Evolutionary conservation across 2,797 vertebrate species (phyloP).

Genomic region (Nyctibius grandis): DNA sequence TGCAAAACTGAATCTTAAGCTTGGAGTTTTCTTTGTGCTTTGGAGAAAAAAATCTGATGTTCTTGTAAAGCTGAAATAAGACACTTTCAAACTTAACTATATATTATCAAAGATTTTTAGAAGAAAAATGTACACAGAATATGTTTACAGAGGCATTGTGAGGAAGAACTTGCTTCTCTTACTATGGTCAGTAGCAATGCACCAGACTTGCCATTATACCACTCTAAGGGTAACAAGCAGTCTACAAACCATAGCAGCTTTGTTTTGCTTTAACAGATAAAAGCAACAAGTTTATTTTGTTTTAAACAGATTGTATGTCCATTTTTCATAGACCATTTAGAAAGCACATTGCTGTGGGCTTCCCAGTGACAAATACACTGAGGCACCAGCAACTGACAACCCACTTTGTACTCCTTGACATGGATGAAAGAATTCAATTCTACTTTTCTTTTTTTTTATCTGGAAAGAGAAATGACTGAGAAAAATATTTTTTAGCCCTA

Average conservation of each 20-base stretch:
- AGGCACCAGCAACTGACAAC: conserved; percentile 1
- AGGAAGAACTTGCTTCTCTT: background rate
- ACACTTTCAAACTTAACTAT: background rate
- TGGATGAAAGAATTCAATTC: conserved; percentile 43
- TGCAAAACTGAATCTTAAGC: conserved; percentile 4
- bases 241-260: background rate
- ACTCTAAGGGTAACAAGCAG: background rate
- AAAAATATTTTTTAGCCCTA: background rate
- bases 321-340: conserved; percentile 32
- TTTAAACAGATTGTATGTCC: background rate
- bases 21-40: background rate
- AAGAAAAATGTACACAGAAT: background rate
- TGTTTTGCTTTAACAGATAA: conserved; percentile 14
- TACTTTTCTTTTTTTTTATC: background rate
- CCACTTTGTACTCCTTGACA: conserved; percentile 21
- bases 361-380: conserved; percentile 29
- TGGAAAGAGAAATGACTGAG: background rate
- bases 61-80: background rate
- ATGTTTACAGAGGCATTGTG: background rate
- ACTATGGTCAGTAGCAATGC: background rate
- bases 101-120: background rate
- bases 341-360: conserved; percentile 11
- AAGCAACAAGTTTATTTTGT: conserved; percentile 19
- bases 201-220: background rate
- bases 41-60: background rate